phyloP scores from a whole-genome alignment of 2,888 invertebrate genomes.

The Nephrotoma appendiculata region DNA sequence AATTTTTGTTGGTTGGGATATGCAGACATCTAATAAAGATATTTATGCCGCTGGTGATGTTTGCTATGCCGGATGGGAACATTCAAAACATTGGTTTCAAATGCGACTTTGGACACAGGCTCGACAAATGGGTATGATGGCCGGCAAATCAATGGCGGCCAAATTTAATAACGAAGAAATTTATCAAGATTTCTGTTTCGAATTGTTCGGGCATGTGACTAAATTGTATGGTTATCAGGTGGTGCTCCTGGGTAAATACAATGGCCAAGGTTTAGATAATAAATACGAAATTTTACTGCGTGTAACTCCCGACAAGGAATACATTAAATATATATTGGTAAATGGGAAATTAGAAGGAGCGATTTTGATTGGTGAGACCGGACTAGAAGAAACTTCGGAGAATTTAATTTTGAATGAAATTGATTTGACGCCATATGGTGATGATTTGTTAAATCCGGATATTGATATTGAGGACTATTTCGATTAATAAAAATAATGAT shows the following conservation, averaged over 20 bases:
- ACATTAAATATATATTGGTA: constrained; percentile 76
- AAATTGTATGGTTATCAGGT: constrained; percentile 89
- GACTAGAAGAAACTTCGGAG: constrained; percentile 95
- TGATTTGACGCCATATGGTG: constrained; percentile 75
- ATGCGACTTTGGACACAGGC: constrained; percentile 98
- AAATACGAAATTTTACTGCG: constrained; percentile 75
- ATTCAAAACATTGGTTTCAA: constrained; percentile 77
- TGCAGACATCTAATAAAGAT: constrained; percentile 62
- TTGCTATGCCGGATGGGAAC: constrained; percentile 66
- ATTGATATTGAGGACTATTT: constrained; percentile 99
- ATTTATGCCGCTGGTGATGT: constrained; percentile 95
- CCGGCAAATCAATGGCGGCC: constrained; percentile 76
- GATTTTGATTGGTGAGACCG: constrained; percentile 90
- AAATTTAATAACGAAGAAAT: constrained; percentile 44
- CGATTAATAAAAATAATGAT: constrained; percentile 44
- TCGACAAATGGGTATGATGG: constrained; percentile 91
- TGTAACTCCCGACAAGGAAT: constrained; percentile 65
- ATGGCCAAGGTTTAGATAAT: constrained; percentile 72
- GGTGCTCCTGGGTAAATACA: constrained; percentile 78
- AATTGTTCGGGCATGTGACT: constrained; percentile 93
- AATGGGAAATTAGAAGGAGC: constrained; percentile 82
- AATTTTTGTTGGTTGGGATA: constrained; percentile 66
- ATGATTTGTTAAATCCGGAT: constrained; percentile 85
- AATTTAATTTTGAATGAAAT: constrained; percentile 92
- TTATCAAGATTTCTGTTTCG: constrained; percentile 90